Conservation (phyloP, 2,113 vertebrate genomes). For the Meles meles region DNA sequence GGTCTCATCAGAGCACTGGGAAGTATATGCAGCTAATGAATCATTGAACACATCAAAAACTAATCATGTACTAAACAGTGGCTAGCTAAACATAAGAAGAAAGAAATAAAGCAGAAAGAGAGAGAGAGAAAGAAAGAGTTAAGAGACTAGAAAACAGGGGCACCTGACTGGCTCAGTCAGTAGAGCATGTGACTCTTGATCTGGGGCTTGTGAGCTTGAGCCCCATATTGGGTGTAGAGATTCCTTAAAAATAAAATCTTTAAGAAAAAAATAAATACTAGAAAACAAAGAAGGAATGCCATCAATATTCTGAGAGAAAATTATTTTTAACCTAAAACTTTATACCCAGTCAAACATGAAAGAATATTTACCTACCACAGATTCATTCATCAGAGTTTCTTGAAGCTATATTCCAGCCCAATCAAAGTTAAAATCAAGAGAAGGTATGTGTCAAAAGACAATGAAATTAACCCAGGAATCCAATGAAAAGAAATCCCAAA, state of each 20-base stretch:
- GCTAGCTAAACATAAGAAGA: too few species aligned
- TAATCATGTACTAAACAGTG: too few species aligned
- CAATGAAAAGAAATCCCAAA: conserved; percentile 2
- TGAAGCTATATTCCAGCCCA: conserved; percentile 32
- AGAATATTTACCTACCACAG: not conserved
- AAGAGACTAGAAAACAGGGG: not conserved
- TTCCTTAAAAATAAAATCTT: not conserved
- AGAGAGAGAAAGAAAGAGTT: too few species aligned
- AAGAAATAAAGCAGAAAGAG: too few species aligned
- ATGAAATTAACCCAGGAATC: not conserved
- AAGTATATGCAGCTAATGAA: too few species aligned
- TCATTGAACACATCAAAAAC: too few species aligned
- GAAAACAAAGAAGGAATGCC: not conserved
- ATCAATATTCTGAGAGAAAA: not conserved
- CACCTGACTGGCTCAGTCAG: not conserved
- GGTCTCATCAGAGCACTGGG: not conserved
- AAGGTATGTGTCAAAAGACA: not conserved
- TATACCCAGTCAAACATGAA: not conserved
- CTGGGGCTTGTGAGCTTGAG: not conserved
- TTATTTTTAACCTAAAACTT: conserved; percentile 21
- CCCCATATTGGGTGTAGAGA: not conserved
- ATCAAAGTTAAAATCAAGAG: conserved; percentile 29
- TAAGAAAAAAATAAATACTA: not conserved
- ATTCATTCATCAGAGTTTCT: conserved; percentile 21
- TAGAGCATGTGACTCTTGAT: not conserved